Evolutionary conservation across 2,888 invertebrate genomes (phyloP), one percentile per base, ranked within the genome.

Genomic region (Chironomus riparius): DNA sequence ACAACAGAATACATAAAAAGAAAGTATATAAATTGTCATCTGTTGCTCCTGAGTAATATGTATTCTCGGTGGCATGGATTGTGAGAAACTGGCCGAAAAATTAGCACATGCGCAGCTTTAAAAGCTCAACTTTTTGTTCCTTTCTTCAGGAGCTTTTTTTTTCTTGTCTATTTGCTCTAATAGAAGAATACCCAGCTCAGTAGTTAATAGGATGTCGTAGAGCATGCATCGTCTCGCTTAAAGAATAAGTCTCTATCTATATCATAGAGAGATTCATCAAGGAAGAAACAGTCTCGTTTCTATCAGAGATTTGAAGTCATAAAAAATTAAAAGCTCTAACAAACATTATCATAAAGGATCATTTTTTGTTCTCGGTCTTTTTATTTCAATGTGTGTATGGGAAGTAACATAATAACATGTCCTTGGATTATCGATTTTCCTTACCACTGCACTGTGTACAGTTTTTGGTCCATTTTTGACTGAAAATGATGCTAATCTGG

Each of bases 401-500:
- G 21, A 18, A 65, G 22, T 13, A 65, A 21, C 21, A 21, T 13
- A 65, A 21, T 65, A 24, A 24, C 65, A 24, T 74, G 74, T 74
- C 74, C 74, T 74, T 74, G 68, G 68, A 74, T 68, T 74, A 74
- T 74, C 74, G 74, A 74, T 74, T 74, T 71, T 74, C 24, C 13
- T 65, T 24, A 24, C 13, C 65, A 65, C 22, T 65, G 65, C 56
- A 56, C 65, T 65, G 65, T 24, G 21, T 65, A 56, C 15, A 7
- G 1, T 18, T 56, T 56, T 56, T 18, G 7, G 38, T 1, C 10
- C 38, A 7, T 0, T 10, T 38, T 38, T 38, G 1, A 10, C 4
- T 38, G 7, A 38, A 38, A 38, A 18, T 56, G 15, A n/a, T 56
- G 56, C 18, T 56, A 18, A 56, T 18, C 18, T 15, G 56, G 6